A percentile compares a stretch with the other conserved stretches of the same genome.
phyloP scores from a whole-genome alignment of 2,113 vertebrate genomes.

The Hippolais icterina region DNA sequence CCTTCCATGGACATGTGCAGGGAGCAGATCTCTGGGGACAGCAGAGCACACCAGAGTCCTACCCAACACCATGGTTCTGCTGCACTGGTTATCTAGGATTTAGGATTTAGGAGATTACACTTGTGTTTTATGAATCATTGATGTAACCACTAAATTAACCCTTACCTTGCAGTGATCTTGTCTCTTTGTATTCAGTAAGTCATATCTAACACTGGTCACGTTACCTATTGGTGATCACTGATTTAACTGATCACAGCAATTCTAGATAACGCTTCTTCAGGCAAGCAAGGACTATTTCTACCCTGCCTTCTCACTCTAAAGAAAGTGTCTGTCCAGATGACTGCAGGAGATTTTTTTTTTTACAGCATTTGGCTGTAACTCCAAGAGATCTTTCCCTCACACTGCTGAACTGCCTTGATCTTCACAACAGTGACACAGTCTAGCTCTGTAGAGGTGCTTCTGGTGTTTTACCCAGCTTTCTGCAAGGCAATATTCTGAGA shows the following conservation, averaged over 20 bases:
- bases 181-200: not conserved
- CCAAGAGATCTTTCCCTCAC: not conserved
- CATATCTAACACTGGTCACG: accelerated
- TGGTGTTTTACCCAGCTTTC: not conserved
- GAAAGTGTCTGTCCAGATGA: not conserved
- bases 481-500: not conserved
- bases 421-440: not conserved
- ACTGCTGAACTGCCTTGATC: not conserved
- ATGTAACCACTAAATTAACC: not conserved
- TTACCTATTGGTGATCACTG: not conserved
- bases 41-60: accelerated
- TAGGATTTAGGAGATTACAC: not conserved
- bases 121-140: not conserved
- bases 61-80: not conserved
- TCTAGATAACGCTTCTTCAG: not conserved
- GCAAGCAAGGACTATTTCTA: not conserved
- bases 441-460: not conserved
- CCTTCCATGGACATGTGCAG: accelerated
- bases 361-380: not conserved
- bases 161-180: not conserved
- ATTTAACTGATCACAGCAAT: not conserved
- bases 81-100: not conserved
- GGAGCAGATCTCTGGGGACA: not conserved
- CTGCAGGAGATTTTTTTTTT: not conserved
- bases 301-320: not conserved